Base-by-base conservation (phyloP, 2,113 vertebrate genomes). In the Smithornis capensis region DNA sequence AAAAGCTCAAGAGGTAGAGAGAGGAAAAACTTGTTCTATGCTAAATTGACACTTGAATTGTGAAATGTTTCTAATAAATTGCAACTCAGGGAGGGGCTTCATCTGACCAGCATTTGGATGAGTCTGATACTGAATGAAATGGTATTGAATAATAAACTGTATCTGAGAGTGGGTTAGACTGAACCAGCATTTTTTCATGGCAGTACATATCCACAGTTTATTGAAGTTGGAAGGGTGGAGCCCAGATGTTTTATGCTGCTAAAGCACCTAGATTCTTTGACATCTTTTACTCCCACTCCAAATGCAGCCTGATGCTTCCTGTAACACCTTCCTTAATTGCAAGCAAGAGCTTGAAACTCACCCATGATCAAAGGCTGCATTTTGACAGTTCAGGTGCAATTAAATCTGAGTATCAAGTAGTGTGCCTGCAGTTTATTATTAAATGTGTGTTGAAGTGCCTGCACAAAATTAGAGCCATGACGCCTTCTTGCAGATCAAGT, bases 351-450 rank as follows among this genome's bases (percentile, higher is more conserved):
- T 81, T 93, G 90, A 90, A 93, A 94, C 79, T 68, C 4, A 2
- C 49, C 52, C 0, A 2, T 55, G 64, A 96, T 93, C 92, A 96
- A 96, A 87, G 76, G 25, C 79, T 90, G 45, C 49, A 14, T 94
- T 92, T 92, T 90, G 92, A 92, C 60, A 87, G 62, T 74, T 91
- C 64, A 89, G 56, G 76, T 68, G 80, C 90, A 94, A 96, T 96
- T 90, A 96, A 88, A 75, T 33, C 24, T 35, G 17, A 83, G 42
- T 40, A 75, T 83, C 80, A 64, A 52, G 68, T 31, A 83, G 52
- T n/a, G 24, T 70, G 68, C 24, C 31, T 81, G 60, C 63, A 74
- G 38, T 90, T 95, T 86, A 52, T 93, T 74, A 59, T 74, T 83
- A 90, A 38, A 70, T 59, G 24, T 49, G 2, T 83, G 60, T 53